Percentiles rank a stretch among this genome's conserved stretches.
These are phyloP conservation scores for Calephelis virginiensis DNA, from an alignment of 1,140 invertebrate genomes.

Conservation along the genomic window DNA sequence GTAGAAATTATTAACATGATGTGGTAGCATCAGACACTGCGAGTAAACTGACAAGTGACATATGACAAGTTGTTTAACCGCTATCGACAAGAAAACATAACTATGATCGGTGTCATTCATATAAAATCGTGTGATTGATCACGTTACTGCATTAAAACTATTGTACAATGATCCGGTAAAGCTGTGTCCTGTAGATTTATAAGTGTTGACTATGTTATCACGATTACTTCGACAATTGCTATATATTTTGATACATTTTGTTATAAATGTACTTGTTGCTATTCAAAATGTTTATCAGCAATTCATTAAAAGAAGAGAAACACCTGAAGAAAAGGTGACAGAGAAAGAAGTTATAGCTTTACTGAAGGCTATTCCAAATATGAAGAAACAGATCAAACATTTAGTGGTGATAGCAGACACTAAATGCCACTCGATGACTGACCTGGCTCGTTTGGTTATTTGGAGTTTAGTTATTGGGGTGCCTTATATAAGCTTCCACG, in stretches of 20 bases:
- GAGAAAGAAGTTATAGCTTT: constrained; percentile 55
- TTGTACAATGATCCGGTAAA: background rate
- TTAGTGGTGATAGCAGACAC: constrained; percentile 62
- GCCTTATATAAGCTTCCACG: constrained; percentile 84
- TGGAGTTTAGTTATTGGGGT: constrained; percentile 83
- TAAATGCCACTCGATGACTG: constrained; percentile 47
- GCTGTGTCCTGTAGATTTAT: constrained; percentile 22
- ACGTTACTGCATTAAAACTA: constrained; percentile 14
- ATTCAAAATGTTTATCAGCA: constrained; percentile 62
- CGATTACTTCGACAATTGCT: constrained; percentile 54
- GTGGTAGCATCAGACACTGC: background rate
- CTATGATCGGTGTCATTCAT: constrained; percentile 7
- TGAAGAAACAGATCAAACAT: constrained; percentile 64
- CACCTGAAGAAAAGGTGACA: constrained; percentile 38
- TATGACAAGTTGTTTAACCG: constrained; percentile 23
- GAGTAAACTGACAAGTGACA: constrained; percentile 15
- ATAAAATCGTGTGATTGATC: constrained; percentile 45
- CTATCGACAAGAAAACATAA: background rate
- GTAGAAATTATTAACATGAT: background rate
- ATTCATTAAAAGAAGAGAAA: constrained; percentile 43
- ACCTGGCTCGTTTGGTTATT: constrained; percentile 80
- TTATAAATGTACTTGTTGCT: constrained; percentile 69
- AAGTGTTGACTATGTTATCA: constrained; percentile 56
- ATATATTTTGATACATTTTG: constrained; percentile 59
- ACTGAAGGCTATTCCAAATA: constrained; percentile 49